Evolutionary conservation across 2,797 vertebrate species (phyloP).

Genomic region (Mallotus villosus): DNA sequence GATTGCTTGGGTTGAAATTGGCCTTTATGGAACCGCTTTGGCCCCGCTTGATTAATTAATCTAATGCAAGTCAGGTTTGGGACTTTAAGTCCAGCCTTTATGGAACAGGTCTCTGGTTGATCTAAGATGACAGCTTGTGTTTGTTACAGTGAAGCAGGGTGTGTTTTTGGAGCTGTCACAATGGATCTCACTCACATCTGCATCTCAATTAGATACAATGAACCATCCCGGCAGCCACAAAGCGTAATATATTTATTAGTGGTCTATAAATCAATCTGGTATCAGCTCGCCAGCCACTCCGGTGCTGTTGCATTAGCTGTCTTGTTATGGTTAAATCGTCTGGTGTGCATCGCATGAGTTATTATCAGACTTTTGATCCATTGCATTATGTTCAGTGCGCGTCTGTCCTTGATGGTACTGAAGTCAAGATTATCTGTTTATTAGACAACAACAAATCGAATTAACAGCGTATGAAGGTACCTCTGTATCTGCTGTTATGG

Average conservation of each 20-base stretch:
- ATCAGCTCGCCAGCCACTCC: conserved; percentile 54
- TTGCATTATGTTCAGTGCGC: too few relatives aligned
- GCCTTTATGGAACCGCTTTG: too few relatives aligned
- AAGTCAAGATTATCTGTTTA: too few relatives aligned
- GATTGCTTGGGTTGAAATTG: too few relatives aligned
- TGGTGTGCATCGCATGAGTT: background rate
- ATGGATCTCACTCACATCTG: conserved; percentile 5
- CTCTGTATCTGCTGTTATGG: conserved; percentile 24
- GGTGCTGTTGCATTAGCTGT: conserved; percentile 69
- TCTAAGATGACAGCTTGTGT: background rate
- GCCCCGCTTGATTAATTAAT: too few relatives aligned
- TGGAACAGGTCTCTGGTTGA: too few relatives aligned
- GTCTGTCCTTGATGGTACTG: too few relatives aligned
- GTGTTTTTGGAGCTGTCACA: conserved; percentile 6
- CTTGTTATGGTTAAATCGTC: conserved; percentile 53
- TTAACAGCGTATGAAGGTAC: conserved; percentile 13
- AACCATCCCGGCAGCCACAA: conserved; percentile 27
- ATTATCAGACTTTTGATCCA: conserved; percentile 46
- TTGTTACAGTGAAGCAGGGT: conserved; percentile 5
- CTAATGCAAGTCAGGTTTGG: too few relatives aligned
- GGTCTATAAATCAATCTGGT: conserved; percentile 71
- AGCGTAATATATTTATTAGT: conserved; percentile 69
- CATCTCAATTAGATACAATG: too few relatives aligned
- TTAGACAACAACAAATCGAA: conserved; percentile 34
- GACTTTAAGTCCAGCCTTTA: too few relatives aligned